Evolutionary conservation across 2,888 invertebrate species (phyloP), one percentile per base, ranked within the genome.

Genomic region (Helleia helle): DNA sequence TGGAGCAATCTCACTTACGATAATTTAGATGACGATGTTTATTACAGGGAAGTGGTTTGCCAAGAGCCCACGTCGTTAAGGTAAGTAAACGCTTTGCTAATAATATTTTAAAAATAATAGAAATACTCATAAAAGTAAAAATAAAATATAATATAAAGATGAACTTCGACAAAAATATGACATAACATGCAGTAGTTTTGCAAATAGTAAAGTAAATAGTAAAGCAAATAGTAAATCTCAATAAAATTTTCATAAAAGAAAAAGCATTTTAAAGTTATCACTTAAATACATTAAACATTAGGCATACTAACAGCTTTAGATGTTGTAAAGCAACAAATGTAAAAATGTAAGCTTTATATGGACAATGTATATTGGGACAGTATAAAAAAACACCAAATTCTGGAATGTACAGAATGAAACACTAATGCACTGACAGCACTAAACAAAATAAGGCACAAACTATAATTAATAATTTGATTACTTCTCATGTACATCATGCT

Each of bases 11-110:
- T 42, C 17, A 40, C 14, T 29, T 37, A 46, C 31, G 39, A 39
- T 34, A 42, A 46, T 47, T 43, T 43, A 48, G 56, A 66, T 61
- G 49, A 49, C 51, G 56, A 56, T 76, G 53, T 77, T 75, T 56
- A 67, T 84, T 84, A 71, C 83, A 84, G 83, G 83, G 79, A 63
- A 76, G 72, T 73, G 81, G 81, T 49, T 55, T 79, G 55, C 54
- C 64, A 53, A 80, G 68, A 59, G 53, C 76, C 40, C 81, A 77
- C 56, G 66, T 79, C 52, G 72, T 83, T 3, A 83, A 83, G 80
- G 81, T 83, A 65, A 80, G 79, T 46, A 54, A 58, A 64, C 62
- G 73, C 75, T 76, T 46, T 13, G 43, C 40, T 27, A 29, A 29
- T 22, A 40, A 28, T 17, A n/a, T n/a, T n/a, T n/a, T n/a, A n/a